Evolutionary conservation across 2,888 invertebrate genomes (phyloP).

Genomic region (Orthosia incerta): DNA sequence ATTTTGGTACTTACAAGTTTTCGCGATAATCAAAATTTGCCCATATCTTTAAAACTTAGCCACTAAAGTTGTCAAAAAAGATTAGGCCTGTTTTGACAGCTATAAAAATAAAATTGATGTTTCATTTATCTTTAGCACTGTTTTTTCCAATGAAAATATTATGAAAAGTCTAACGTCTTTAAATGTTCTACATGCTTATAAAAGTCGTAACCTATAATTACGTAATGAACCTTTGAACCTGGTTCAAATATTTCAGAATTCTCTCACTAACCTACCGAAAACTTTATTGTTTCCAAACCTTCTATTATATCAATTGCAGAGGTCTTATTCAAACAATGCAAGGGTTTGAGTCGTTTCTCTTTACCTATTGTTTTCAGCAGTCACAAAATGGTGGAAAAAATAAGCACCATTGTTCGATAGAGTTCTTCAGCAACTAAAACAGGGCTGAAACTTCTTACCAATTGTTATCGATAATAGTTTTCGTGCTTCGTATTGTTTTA

Average conservation of each 20-base stretch:
- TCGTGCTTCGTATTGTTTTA: neutral
- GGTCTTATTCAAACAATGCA: constrained; percentile 62
- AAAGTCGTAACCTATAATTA: neutral
- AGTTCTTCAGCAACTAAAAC: constrained; percentile 24
- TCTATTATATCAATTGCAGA: constrained; percentile 51
- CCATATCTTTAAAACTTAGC: too few species aligned
- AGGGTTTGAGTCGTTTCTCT: constrained; percentile 60
- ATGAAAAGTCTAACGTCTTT: too few species aligned
- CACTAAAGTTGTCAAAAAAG: too few species aligned
- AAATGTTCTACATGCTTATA: neutral
- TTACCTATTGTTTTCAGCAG: constrained; percentile 61
- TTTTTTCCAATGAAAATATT: too few species aligned
- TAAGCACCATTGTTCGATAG: constrained; percentile 42
- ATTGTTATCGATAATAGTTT: constrained; percentile 35
- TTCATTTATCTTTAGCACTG: too few species aligned
- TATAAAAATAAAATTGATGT: too few species aligned
- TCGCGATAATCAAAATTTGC: too few species aligned
- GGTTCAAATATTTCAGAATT: neutral
- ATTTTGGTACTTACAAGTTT: too few species aligned
- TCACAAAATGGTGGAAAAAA: constrained; percentile 56
- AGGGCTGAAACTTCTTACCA: constrained; percentile 6
- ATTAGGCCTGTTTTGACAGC: too few species aligned
- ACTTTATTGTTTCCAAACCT: constrained; percentile 54
- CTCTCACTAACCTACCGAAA: neutral
- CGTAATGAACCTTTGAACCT: neutral